Percentiles rank a stretch among this genome's conserved stretches.
Conservation (phyloP, 2,113 vertebrate species). For the Corydoras maculifer region DNA sequence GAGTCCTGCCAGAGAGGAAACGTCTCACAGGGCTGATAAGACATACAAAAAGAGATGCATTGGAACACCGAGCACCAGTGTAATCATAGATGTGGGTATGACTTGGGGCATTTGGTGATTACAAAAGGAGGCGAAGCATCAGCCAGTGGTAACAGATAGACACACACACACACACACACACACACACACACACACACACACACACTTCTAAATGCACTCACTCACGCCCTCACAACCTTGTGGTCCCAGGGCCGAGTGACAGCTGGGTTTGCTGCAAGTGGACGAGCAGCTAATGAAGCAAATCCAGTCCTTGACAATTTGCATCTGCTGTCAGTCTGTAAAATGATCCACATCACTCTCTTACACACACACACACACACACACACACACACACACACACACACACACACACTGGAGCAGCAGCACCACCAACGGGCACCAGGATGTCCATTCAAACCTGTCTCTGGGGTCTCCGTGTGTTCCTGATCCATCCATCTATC, state of each 20-base stretch:
- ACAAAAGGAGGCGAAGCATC: slow-evolving; percentile 14
- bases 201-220: slow-evolving; percentile 23
- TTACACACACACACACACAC: background rate
- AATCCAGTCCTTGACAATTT: slow-evolving; percentile 61
- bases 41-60: too few species aligned
- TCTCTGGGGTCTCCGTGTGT: too few species aligned
- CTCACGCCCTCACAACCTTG: slow-evolving; percentile 36
- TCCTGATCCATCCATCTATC: too few species aligned
- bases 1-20: too few species aligned
- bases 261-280: slow-evolving; percentile 56
- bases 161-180: slow-evolving; percentile 2
- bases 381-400: too few species aligned
- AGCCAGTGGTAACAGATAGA: background rate
- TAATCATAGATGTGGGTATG: background rate
- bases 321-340: slow-evolving; percentile 65
- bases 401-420: too few species aligned
- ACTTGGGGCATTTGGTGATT: background rate
- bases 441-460: too few species aligned
- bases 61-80: too few species aligned
- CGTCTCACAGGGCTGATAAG: too few species aligned
- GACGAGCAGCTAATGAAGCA: slow-evolving; percentile 60
- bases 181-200: slow-evolving; percentile 1
- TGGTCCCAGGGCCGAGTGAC: slow-evolving; percentile 61
- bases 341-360: slow-evolving; percentile 51
- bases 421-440: too few species aligned